phyloP scores from a whole-genome alignment of 2,888 invertebrate genomes.

The Nephrotoma flavescens region DNA sequence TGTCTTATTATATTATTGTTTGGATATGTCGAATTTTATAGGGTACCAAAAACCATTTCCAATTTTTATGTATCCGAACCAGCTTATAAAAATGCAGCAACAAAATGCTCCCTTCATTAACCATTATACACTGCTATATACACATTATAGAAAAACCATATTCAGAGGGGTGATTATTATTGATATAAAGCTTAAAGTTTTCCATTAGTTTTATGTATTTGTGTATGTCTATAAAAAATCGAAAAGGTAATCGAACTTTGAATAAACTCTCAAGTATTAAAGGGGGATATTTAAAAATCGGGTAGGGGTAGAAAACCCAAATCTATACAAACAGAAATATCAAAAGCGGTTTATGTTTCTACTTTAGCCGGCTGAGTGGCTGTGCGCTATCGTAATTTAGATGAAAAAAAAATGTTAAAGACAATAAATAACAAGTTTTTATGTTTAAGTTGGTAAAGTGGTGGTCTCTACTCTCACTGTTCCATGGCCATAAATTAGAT shows the following conservation, averaged over 20 bases:
- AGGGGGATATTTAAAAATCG: background rate
- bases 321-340: background rate
- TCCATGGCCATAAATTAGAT: background rate
- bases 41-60: background rate
- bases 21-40: background rate
- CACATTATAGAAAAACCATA: background rate
- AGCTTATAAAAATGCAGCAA: background rate
- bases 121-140: background rate
- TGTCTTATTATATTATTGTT: background rate
- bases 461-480: background rate
- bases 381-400: background rate
- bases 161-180: background rate
- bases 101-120: background rate
- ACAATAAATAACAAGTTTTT: background rate
- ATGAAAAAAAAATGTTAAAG: background rate
- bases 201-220: background rate
- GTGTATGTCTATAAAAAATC: background rate
- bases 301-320: background rate
- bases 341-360: background rate
- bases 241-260: background rate
- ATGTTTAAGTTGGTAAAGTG: background rate
- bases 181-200: background rate
- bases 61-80: background rate
- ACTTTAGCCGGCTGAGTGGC: background rate
- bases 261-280: background rate